These are phyloP conservation scores for Peribatodes rhomboidaria DNA, from an alignment of 2,888 invertebrate genomes.

Conservation along the genomic window DNA sequence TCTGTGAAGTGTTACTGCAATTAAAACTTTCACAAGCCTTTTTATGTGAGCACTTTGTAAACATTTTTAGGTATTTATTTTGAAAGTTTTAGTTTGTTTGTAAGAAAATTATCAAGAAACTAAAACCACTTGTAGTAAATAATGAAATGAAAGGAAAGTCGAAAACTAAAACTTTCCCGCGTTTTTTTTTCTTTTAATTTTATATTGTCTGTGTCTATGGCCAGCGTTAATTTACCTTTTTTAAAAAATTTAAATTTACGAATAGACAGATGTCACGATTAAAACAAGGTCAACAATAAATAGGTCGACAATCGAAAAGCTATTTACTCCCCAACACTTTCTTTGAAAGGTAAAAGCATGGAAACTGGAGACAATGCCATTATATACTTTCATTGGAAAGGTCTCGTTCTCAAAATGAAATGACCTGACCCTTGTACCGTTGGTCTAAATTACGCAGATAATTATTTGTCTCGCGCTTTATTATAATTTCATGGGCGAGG, in stretches of 20 bases:
- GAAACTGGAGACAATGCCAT: slow-evolving; percentile 35
- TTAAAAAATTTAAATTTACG: neutral
- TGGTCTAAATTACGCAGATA: slow-evolving; percentile 64
- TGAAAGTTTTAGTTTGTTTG: neutral
- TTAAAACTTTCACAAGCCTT: slow-evolving; percentile 61
- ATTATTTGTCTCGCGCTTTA: slow-evolving; percentile 72
- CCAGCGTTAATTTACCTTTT: neutral
- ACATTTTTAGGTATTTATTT: slow-evolving; percentile 54
- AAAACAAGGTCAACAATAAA: slow-evolving; percentile 40
- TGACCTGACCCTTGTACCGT: slow-evolving; percentile 68
- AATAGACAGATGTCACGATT: neutral
- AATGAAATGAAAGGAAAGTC: neutral
- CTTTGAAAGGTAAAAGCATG: slow-evolving; percentile 41
- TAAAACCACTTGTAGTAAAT: neutral
- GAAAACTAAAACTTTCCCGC: slow-evolving; percentile 2
- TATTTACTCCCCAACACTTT: slow-evolving; percentile 28
- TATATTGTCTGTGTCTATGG: too few relatives aligned
- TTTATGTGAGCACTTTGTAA: slow-evolving; percentile 57
- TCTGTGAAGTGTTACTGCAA: slow-evolving; percentile 62
- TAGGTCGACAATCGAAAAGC: slow-evolving; percentile 16
- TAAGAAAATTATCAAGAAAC: neutral
- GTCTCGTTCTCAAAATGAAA: slow-evolving; percentile 59
- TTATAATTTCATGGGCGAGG: slow-evolving; percentile 79
- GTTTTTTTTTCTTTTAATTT: neutral
- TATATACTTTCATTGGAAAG: slow-evolving; percentile 55